Percentiles rank a stretch among this genome's conserved stretches.
Evolutionary conservation across 1,140 invertebrate genomes (phyloP).

Genomic region (Scaptodrosophila lebanonensis): DNA sequence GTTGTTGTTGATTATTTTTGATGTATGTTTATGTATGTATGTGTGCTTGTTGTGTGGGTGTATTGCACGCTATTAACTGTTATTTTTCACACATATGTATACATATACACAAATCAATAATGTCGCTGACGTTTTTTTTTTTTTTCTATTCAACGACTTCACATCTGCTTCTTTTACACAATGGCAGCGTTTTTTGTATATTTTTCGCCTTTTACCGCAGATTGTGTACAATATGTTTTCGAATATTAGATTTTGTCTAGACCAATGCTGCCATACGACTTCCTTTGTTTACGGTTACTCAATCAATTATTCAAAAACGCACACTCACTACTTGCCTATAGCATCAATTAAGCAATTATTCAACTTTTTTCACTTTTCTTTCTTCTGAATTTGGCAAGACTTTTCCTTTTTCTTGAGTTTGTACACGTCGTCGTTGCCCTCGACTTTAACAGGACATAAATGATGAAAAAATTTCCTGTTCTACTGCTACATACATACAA

Average conservation of each 20-base stretch:
- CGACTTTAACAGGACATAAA: conserved; percentile 54
- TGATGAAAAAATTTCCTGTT: conserved; percentile 42
- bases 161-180: too few relatives aligned
- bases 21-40: conserved; percentile 9
- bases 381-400: conserved; percentile 7
- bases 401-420: conserved; percentile 28
- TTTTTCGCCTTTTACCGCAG: not conserved
- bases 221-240: conserved; percentile 9
- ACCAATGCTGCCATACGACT: not conserved
- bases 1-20: conserved; percentile 30
- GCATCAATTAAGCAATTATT: conserved; percentile 46
- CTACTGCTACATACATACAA: conserved; percentile 16
- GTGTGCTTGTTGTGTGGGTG: conserved; percentile 22
- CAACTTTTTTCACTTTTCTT: conserved; percentile 33
- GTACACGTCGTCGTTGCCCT: conserved; percentile 45
- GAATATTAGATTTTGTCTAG: not conserved
- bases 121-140: conserved; percentile 25
- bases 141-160: conserved; percentile 10
- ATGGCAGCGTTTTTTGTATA: not conserved
- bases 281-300: conserved; percentile 60
- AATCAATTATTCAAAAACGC: conserved; percentile 57
- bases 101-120: conserved; percentile 70
- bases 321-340: conserved; percentile 32
- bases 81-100: conserved; percentile 57
- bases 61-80: conserved; percentile 40